A percentile compares a stretch with the other conserved stretches of the same genome.
Evolutionary conservation across 2,888 invertebrate species (phyloP).

Genomic region (Oscheius onirici): DNA sequence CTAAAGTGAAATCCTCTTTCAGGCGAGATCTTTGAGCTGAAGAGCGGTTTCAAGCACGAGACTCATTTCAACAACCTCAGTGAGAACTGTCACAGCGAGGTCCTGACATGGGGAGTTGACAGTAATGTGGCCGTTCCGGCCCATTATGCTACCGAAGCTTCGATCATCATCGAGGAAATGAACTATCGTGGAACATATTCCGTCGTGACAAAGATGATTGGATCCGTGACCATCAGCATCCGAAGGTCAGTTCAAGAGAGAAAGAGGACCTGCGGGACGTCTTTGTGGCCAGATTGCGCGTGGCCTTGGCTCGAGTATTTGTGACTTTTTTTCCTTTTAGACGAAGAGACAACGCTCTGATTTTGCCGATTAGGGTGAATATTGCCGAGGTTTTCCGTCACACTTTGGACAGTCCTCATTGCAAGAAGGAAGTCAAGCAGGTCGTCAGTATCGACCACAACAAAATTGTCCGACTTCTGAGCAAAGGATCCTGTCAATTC

Average conservation of each 20-base stretch:
- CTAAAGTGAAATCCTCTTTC: conserved; percentile 32
- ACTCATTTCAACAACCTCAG: conserved; percentile 71
- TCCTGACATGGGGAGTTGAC: conserved; percentile 74
- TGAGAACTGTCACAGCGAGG: conserved; percentile 72
- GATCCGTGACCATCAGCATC: conserved; percentile 63
- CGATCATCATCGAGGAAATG: conserved; percentile 74
- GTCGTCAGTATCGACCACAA: conserved; percentile 62
- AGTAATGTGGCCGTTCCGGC: conserved; percentile 73
- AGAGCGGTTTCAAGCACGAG: conserved; percentile 73
- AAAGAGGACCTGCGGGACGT: conserved; percentile 4
- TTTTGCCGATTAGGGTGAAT: conserved; percentile 67
- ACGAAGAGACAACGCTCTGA: conserved; percentile 65
- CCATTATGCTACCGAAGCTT: conserved; percentile 72
- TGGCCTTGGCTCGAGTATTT: conserved; percentile 26
- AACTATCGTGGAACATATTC: conserved; percentile 73
- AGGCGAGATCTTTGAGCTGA: conserved; percentile 73
- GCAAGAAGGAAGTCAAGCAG: conserved; percentile 59
- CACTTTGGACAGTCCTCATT: conserved; percentile 49
- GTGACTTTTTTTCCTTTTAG: conserved; percentile 41
- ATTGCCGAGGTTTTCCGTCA: conserved; percentile 66
- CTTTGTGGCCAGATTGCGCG: conserved; percentile 1
- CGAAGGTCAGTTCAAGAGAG: conserved; percentile 47
- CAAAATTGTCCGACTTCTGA: conserved; percentile 58
- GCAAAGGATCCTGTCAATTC: conserved; percentile 70
- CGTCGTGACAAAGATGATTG: conserved; percentile 69